Evolutionary conservation across 2,888 invertebrate genomes (phyloP), one percentile per base, ranked within the genome.

Genomic region (Selenia dentaria): DNA sequence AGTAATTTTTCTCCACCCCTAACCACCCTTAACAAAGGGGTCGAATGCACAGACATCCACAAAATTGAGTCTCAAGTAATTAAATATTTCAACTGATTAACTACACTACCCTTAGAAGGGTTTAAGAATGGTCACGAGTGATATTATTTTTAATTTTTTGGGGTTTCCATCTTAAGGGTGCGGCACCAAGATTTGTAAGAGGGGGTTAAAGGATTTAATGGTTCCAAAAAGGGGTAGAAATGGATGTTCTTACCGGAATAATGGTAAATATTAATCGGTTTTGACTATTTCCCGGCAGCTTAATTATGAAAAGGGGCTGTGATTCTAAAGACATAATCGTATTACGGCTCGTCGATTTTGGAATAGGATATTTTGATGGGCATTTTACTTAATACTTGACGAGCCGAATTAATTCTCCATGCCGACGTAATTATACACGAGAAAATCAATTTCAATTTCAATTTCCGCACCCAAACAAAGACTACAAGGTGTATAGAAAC

Each of bases 41-140:
- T 67, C 64, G 60, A 51, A 59, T 35, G 51, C 52, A 48, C 70
- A 62, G 77, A 74, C 79, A 75, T 70, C 66, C 68, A 66, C 75
- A 46, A 74, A 67, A 70, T 70, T 67, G 70, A 65, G 69, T 67
- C 68, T 54, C 62, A 64, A 68, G 77, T 87, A 88, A 89, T 89
- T 89, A 89, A 87, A 87, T 88, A 86, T 89, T 86, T 88, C 80
- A 83, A 74, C 85, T 87, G 86, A 88, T 89, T 88, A 88, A 88
- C 84, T 83, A 70, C 79, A 75, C 72, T 79, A 69, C 77, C 70
- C 69, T 70, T 65, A 64, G 67, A 66, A 73, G 69, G 65, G 73
- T 70, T 72, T 69, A 69, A 70, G 69, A 72, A 74, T 66, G 69
- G 79, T 74, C 68, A 54, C 51, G 72, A 76, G 72, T 65, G 62